Percentiles rank a stretch among this genome's conserved stretches.
phyloP scores from a whole-genome alignment of 1,140 invertebrate genomes.

The Diploscapter pachys region DNA sequence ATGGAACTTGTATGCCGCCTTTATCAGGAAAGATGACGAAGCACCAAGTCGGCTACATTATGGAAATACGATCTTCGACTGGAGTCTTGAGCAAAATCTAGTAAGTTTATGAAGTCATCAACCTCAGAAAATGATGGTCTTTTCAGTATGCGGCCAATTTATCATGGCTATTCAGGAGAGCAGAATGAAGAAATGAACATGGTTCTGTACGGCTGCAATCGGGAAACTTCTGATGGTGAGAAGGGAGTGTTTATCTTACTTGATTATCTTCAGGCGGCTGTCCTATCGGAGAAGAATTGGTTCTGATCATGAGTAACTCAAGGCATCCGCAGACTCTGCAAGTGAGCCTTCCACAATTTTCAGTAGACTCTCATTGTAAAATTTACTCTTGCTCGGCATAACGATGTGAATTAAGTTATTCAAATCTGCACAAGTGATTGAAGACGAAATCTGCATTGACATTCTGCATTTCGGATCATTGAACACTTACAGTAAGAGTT shows the following conservation, averaged over 20 bases:
- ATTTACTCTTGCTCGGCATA: no score
- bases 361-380: no score
- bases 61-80: conserved; percentile 19
- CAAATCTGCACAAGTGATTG: conserved; percentile 31
- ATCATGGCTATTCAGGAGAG: conserved; percentile 31
- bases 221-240: no score
- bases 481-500: conserved; percentile 30
- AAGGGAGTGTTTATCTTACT: no score
- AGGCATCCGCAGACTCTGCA: conserved; percentile 31
- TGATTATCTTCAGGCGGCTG: conserved; percentile 8
- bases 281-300: conserved; percentile 23
- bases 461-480: conserved; percentile 26
- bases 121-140: not conserved
- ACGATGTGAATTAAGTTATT: conserved; percentile 1
- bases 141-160: conserved; percentile 30
- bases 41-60: conserved; percentile 13
- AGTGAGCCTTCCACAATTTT: not conserved
- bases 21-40: conserved; percentile 20
- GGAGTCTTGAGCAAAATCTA: conserved; percentile 5
- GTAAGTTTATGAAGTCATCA: not conserved
- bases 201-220: conserved; percentile 27
- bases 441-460: conserved; percentile 32
- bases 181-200: conserved; percentile 38
- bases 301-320: conserved; percentile 31
- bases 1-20: conserved; percentile 8